Base-by-base conservation (phyloP, 2,113 vertebrate genomes). In the Heterochromis multidens region DNA sequence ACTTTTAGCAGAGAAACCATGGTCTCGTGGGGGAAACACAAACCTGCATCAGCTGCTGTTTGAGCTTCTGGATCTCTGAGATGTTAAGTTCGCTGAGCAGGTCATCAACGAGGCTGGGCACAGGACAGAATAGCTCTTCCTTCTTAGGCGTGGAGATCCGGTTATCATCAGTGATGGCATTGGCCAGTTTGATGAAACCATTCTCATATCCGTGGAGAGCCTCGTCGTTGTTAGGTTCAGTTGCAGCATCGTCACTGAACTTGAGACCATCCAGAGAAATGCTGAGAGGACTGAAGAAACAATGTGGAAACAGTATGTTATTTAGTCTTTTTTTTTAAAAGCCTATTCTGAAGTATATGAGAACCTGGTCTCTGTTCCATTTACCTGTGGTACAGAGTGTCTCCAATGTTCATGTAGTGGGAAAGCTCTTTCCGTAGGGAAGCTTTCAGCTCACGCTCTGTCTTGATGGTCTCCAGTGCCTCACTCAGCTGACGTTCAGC, bases 11-110 rank as follows among this genome's bases (percentile, higher is more conserved):
- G 3, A 74, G 7, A 59, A 2, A 46, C 13, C 16, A 11, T 21
- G n/a, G 52, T 65, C 31, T 40, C 5, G 3, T 27, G 33, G 9
- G 23, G 13, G 31, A 35, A 78, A 46, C 29, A 43, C 89, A 29
- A 90, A 99, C 99, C 97, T 99, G 99, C 80, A 99, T 91, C 58
- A 99, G 96, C 92, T 99, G 99, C 89, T 99, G 99, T 91, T 99
- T 99, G 88, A 99, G 95, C 91, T 99, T 99, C 96, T 99, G 99
- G 95, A 99, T 99, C 95, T 99, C 99, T 1, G 98, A 99, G 93
- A 99, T 98, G 93, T 99, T 98, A 14, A 99, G 96, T 91, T 99
- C 99, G 2, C 98, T 99, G 43, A 99, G 95, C 89, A 99, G 97
- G 95, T 99, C 97, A 0, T 98, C 98, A 76, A 99, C 99, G 0